Evolutionary conservation across 2,113 vertebrate genomes (phyloP).

Genomic region (Corythornis cristatus): DNA sequence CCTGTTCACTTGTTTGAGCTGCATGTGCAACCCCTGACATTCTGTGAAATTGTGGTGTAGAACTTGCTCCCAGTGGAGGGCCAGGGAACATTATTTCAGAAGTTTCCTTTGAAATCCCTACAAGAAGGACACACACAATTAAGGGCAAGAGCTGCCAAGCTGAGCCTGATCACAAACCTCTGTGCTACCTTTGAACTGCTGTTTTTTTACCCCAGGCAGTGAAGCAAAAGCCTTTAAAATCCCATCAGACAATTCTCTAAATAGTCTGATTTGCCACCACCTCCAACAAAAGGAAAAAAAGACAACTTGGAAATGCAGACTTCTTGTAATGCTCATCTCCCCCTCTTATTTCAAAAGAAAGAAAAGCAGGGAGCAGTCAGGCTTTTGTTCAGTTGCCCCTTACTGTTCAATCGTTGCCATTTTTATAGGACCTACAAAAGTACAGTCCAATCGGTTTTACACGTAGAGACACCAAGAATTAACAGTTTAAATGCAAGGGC

Average conservation of each 20-base stretch:
- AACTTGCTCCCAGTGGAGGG: background rate
- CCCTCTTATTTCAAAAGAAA: background rate
- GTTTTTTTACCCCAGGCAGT: constrained; percentile 41
- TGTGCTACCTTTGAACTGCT: constrained; percentile 14
- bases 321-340: background rate
- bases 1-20: background rate
- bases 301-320: constrained; percentile 24
- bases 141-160: constrained; percentile 3
- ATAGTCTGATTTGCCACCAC: constrained; percentile 12
- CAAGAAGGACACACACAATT: background rate
- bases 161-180: constrained; percentile 32
- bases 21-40: fast-evolving
- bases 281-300: background rate
- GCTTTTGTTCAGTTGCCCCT: background rate
- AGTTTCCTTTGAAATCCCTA: constrained; percentile 26
- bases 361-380: background rate
- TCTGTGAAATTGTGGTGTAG: background rate
- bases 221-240: constrained; percentile 51
- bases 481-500: background rate
- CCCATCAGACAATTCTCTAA: constrained; percentile 44
- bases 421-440: background rate
- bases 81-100: constrained; percentile 7
- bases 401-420: background rate
- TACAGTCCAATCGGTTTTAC: background rate
- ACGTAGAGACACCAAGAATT: background rate